Conservation (phyloP, 2,113 vertebrate genomes). For the Crotalus helleri region DNA sequence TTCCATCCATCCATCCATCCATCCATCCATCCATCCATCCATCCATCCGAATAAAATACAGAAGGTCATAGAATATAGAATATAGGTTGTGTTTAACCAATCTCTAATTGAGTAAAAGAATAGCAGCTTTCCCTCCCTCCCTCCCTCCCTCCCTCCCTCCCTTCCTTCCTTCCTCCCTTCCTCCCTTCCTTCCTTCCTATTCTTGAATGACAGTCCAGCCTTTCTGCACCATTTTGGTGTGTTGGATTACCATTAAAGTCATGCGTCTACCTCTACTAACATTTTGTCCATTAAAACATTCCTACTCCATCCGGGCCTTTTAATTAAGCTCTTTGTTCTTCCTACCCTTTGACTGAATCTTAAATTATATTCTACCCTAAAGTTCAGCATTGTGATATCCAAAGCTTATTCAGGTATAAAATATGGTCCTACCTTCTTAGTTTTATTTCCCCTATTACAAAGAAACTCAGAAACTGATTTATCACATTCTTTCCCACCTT, state of each 20-base stretch:
- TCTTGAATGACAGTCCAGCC: not conserved
- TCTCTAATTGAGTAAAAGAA: too few relatives aligned
- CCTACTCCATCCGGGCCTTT: not conserved
- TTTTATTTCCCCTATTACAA: not conserved
- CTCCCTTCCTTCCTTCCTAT: not conserved
- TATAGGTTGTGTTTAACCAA: too few relatives aligned
- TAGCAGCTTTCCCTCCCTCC: too few relatives aligned
- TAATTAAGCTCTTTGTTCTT: not conserved
- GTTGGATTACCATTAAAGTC: not conserved
- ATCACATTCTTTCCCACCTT: not conserved
- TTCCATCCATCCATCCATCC: too few relatives aligned
- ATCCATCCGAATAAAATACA: too few relatives aligned
- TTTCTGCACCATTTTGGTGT: not conserved
- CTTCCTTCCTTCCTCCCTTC: not conserved
- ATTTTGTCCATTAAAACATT: not conserved
- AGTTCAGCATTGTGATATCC: not conserved
- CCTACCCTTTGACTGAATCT: not conserved
- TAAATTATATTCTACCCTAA: not conserved
- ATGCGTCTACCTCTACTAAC: not conserved
- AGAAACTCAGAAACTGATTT: not conserved
- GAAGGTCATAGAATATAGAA: too few relatives aligned
- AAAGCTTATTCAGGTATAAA: conserved; percentile 10
- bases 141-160: too few relatives aligned
- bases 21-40: too few relatives aligned
- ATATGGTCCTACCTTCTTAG: not conserved